Percentiles rank a stretch among this genome's conserved stretches.
These are phyloP conservation scores for Tragelaphus imberbis DNA, from an alignment of 2,113 vertebrate genomes.

Conservation along the genomic window DNA sequence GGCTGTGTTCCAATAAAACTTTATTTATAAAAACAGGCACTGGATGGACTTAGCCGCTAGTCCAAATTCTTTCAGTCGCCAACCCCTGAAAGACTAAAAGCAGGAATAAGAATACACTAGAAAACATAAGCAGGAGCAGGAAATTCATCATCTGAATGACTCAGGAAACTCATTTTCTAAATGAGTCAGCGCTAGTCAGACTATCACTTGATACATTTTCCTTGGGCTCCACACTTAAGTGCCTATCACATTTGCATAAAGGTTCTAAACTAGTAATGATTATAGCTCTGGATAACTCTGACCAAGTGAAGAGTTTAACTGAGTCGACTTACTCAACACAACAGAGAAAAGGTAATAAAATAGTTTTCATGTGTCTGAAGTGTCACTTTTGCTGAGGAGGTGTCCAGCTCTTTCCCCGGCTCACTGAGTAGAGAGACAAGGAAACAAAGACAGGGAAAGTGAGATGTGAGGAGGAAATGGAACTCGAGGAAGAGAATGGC, in stretches of 20 bases:
- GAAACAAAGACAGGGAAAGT: neutral
- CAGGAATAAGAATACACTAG: neutral
- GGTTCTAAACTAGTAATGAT: neutral
- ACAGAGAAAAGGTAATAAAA: neutral
- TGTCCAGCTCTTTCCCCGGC: neutral
- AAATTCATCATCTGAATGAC: neutral
- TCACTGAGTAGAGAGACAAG: neutral
- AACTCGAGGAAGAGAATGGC: neutral
- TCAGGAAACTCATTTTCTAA: neutral
- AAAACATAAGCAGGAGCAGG: neutral
- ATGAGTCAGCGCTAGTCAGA: neutral
- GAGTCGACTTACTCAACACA: neutral
- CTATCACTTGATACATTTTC: neutral
- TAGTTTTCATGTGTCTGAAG: neutral
- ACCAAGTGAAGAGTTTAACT: neutral
- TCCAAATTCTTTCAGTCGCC: neutral
- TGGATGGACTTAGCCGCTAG: neutral
- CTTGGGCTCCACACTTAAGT: neutral
- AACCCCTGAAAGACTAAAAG: neutral
- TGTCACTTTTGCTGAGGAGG: neutral
- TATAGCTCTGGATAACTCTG: neutral
- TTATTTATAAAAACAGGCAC: constrained; percentile 1
- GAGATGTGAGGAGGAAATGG: neutral
- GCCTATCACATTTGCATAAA: neutral
- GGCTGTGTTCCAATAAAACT: neutral